phyloP scores from a whole-genome alignment of 2,113 vertebrate genomes.

The Lophotis ruficrista region DNA sequence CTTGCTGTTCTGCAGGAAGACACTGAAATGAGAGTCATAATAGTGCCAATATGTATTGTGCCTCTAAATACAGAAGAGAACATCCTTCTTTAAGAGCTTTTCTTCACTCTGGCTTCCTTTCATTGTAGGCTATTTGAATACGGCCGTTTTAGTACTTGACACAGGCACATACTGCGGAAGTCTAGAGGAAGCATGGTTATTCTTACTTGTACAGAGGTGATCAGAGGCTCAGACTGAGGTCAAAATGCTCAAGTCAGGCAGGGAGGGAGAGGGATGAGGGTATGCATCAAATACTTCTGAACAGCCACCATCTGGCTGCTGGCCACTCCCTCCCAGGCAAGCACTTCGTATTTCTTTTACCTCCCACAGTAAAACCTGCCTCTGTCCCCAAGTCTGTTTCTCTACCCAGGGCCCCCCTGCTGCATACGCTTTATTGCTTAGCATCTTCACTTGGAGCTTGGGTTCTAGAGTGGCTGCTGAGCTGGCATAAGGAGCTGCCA shows the following conservation, averaged over 20 bases:
- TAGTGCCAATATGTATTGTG: not conserved
- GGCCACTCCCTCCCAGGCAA: not conserved
- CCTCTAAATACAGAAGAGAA: not conserved
- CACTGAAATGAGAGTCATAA: not conserved
- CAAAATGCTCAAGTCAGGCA: not conserved
- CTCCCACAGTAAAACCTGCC: not conserved
- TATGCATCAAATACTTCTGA: not conserved
- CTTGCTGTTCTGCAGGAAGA: not conserved
- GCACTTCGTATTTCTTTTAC: not conserved
- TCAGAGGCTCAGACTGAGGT: not conserved
- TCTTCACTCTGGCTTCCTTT: not conserved
- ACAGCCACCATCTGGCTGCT: not conserved
- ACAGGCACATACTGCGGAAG: rapidly evolving
- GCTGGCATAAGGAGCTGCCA: not conserved
- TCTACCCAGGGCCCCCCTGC: not conserved
- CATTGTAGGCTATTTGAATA: not conserved
- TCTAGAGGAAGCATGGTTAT: not conserved
- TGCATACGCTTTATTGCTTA: rapidly evolving
- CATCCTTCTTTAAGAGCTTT: not conserved
- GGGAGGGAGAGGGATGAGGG: too few relatives aligned
- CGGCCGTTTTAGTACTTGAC: not conserved
- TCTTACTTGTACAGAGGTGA: not conserved
- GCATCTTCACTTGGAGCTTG: not conserved
- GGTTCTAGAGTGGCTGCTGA: not conserved
- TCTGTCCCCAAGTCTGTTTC: not conserved